Evolutionary conservation across 2,113 vertebrate genomes (phyloP), one percentile per base, ranked within the genome.

Genomic region (Sula dactylatra): DNA sequence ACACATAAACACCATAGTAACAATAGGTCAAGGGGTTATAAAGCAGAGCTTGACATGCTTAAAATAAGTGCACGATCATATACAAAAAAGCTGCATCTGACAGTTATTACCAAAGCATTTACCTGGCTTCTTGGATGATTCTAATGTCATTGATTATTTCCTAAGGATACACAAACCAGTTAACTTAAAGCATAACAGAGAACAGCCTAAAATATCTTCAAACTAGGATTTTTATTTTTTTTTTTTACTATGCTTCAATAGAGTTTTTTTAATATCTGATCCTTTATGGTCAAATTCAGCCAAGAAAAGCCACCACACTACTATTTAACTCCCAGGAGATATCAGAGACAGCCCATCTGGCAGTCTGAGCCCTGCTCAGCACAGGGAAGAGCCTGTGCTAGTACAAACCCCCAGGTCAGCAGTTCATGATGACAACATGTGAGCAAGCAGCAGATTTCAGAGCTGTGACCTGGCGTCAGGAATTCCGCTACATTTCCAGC

Each of bases 341-440:
- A 18, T 29, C 10, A 2, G 44, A 49, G 45, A 12, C 26, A 56
- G 65, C 55, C 26, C 3, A 3, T 21, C 7, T 56, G 7, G 14
- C 31, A 36, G 8, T 2, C 69, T 40, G 61, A 62, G 62, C 61
- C 49, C 64, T 7, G 17, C 25, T 45, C 26, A 47, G 58, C 34
- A 16, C 44, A 54, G 26, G 29, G 19, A 47, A 56, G 34, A 19
- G 13, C 24, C 13, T 26, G n/a, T 10, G 13, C 40, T 44, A 1
- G 54, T 18, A 10, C 76, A 84, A 1, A 3, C 16, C 14, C 22
- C 15, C 26, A 50, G 40, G 34, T 34, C 62, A 55, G 58, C 8
- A 27, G 14, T 4, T 79, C 58, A 1, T 1, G 3, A 18, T 12
- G 70, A 11, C 13, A 25, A 38, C 47, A 15, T 0, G 0, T 3